A percentile compares a stretch with the other conserved stretches of the same genome.
These are phyloP conservation scores for Channallabes apus DNA, from an alignment of 2,797 vertebrate genomes.

Conservation along the genomic window DNA sequence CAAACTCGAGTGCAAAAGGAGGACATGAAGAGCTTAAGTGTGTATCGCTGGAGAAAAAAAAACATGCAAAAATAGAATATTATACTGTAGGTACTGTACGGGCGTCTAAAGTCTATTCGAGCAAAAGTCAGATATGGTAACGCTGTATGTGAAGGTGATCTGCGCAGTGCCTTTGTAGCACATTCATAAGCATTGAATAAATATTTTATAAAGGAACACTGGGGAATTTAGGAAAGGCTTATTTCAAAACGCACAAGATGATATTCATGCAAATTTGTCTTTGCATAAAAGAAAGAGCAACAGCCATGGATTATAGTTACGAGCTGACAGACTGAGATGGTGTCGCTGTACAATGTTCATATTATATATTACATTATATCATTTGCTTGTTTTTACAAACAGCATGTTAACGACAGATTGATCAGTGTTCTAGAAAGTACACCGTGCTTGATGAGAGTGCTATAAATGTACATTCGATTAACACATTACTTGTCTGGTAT, in stretches of 20 bases:
- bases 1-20: conserved; percentile 31
- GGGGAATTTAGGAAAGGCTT: neutral
- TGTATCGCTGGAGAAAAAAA: conserved; percentile 5
- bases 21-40: conserved; percentile 20
- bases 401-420: too few species aligned
- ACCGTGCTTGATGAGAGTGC: neutral
- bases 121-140: neutral
- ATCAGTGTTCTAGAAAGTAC: too few species aligned
- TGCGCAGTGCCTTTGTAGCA: neutral
- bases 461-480: neutral
- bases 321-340: neutral
- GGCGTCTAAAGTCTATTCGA: neutral
- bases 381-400: too few species aligned
- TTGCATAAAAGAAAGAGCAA: neutral
- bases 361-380: too few species aligned
- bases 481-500: neutral
- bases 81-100: neutral
- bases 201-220: neutral
- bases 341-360: too few species aligned
- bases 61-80: neutral
- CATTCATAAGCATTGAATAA: neutral
- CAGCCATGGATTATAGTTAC: neutral
- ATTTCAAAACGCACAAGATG: neutral
- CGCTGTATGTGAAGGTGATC: neutral
- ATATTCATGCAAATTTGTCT: neutral